Evolutionary conservation across 2,113 vertebrate genomes (phyloP).

Genomic region (Xenopus tropicalis): DNA sequence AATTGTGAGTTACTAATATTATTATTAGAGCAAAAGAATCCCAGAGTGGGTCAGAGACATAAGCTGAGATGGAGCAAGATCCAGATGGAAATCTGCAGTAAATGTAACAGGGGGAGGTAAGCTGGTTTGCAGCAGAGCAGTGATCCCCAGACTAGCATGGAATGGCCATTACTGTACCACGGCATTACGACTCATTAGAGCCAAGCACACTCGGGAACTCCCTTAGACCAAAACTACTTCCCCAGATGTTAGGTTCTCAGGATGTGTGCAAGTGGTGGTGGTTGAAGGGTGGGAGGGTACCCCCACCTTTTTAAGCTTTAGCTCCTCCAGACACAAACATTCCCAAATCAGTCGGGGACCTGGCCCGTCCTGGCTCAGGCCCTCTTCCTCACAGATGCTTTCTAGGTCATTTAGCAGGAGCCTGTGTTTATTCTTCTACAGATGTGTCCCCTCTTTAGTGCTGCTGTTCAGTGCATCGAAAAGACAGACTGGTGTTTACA

Average conservation of each 20-base stretch:
- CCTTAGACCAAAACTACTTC: constrained; percentile 79
- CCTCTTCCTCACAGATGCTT: constrained; percentile 60
- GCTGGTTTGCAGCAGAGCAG: constrained; percentile 8
- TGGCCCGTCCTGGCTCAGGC: constrained; percentile 63
- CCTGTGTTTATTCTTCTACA: constrained; percentile 75
- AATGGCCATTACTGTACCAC: constrained; percentile 81
- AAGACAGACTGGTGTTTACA: constrained; percentile 57
- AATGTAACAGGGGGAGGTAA: not conserved
- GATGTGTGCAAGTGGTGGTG: constrained; percentile 65
- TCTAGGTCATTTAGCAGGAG: constrained; percentile 78
- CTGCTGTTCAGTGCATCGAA: not conserved
- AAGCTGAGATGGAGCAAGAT: constrained; percentile 7
- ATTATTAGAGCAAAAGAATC: constrained; percentile 17
- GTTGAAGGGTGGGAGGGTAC: constrained; percentile 39
- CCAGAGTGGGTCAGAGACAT: constrained; percentile 11
- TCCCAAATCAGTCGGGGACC: constrained; percentile 53
- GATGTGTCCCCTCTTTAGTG: constrained; percentile 59
- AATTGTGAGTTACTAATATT: constrained; percentile 21
- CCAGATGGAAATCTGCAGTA: constrained; percentile 16
- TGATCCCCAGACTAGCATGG: constrained; percentile 59
- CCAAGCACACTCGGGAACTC: constrained; percentile 72
- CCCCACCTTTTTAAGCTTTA: constrained; percentile 59
- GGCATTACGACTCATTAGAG: constrained; percentile 93
- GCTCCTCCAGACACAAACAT: constrained; percentile 75
- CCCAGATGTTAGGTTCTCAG: constrained; percentile 91